A percentile compares a stretch with the other conserved stretches of the same genome.
phyloP scores from a whole-genome alignment of 1,140 invertebrate species.

The Euura saliciscinereae region DNA sequence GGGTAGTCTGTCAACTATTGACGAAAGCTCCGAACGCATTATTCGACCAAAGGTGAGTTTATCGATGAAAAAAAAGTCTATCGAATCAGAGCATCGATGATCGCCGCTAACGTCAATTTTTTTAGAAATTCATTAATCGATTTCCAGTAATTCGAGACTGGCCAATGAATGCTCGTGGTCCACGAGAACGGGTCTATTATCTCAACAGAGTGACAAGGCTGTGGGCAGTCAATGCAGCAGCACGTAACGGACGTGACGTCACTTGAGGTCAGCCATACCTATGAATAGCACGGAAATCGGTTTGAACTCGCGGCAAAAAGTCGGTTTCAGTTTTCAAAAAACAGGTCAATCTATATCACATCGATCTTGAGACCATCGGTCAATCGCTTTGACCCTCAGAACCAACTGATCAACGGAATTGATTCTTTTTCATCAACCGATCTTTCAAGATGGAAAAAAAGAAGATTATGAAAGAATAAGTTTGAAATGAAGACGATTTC shows the following conservation, averaged over 20 bases:
- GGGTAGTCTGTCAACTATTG: neutral
- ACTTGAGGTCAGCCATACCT: slow-evolving; percentile 57
- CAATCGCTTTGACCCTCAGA: too few relatives aligned
- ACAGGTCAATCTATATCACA: neutral
- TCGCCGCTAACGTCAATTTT: slow-evolving; percentile 4
- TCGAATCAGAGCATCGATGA: too few relatives aligned
- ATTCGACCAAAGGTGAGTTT: too few relatives aligned
- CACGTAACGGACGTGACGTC: slow-evolving; percentile 59
- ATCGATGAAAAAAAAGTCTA: too few relatives aligned
- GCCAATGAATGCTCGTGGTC: slow-evolving; percentile 53
- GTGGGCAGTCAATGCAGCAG: slow-evolving; percentile 54
- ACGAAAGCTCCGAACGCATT: too few relatives aligned
- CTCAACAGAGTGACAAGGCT: slow-evolving; percentile 57
- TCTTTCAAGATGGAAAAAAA: too few relatives aligned
- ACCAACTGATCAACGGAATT: too few relatives aligned
- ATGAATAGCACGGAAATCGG: slow-evolving; percentile 28
- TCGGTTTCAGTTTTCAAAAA: neutral
- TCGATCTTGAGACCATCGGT: neutral
- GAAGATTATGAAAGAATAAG: too few relatives aligned
- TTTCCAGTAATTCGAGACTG: slow-evolving; percentile 50
- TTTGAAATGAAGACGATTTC: too few relatives aligned
- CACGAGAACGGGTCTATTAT: slow-evolving; percentile 59
- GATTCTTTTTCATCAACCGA: too few relatives aligned
- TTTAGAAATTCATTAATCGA: slow-evolving; percentile 32
- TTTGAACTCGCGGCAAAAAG: neutral